Base-by-base conservation (phyloP, 2,888 invertebrate species). In the Ormyrus pomaceus region DNA sequence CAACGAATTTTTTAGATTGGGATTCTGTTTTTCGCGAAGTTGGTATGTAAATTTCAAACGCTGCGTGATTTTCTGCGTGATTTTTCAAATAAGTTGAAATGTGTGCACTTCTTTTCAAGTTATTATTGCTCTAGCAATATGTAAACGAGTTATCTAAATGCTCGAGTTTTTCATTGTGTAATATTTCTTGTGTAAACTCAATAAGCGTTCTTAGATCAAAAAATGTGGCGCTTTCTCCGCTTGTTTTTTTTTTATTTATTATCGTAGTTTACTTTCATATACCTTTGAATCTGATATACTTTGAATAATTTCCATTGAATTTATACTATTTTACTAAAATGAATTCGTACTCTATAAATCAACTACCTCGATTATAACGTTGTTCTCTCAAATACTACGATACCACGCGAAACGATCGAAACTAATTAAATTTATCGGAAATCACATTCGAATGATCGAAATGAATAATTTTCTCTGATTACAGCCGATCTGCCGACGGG, bases 401-500 rank as follows among this genome's bases (percentile, higher is more conserved):
- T n/a, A n/a, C n/a, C n/a, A n/a, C n/a, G n/a, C n/a, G n/a, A 13
- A 13, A 13, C 13, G 13, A 13, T 13, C 13, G 13, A 13, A 72
- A 66, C 66, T 65, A 66, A 51, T 78, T 6, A 11, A 46, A 59
- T n/a, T n/a, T n/a, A n/a, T n/a, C n/a, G n/a, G n/a, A 72, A 78
- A 78, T 59, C 55, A 72, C 72, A n/a, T 2, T 6, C 6, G 48
- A 45, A 48, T 46, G 8, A 58, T 48, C 55, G n/a, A 64, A 56
- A 70, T 13, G 10, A 45, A 45, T 8, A 55, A 55, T 53, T 13
- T 51, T 66, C 13, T 9, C 5, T 13, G 34, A 34, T 66, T 68
- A 62, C 84, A 90, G 90, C 89, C 62, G 84, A 89, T 79, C 76
- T 89, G 77, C 87, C 88, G 77, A 86, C 86, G 74, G 87, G 84